phyloP scores from a whole-genome alignment of 1,140 invertebrate species.

The Sarcophaga bullata region DNA sequence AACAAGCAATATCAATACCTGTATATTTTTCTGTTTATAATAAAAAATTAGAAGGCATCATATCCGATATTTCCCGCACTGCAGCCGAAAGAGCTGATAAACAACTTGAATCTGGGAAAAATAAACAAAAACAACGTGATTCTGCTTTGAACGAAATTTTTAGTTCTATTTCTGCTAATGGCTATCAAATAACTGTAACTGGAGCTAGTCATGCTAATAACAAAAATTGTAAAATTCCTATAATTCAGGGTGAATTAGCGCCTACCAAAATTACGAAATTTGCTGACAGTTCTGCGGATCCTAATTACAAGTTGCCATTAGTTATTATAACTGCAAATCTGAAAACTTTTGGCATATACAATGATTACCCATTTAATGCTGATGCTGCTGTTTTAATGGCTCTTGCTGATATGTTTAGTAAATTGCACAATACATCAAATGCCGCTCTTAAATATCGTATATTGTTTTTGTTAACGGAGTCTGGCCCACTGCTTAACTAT shows the following conservation, averaged over 20 bases:
- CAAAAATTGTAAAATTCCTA: conserved; percentile 83
- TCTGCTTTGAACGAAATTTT: conserved; percentile 83
- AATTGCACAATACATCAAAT: conserved; percentile 84
- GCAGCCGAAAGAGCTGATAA: conserved; percentile 64
- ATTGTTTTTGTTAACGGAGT: conserved; percentile 90
- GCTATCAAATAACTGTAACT: conserved; percentile 85
- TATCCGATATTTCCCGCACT: conserved; percentile 77
- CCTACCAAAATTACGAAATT: conserved; percentile 52
- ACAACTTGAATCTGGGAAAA: conserved; percentile 40
- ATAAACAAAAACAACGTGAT: conserved; percentile 45
- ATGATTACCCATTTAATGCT: conserved; percentile 71
- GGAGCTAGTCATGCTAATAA: conserved; percentile 74
- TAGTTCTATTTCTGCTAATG: conserved; percentile 89
- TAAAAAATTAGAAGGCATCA: conserved; percentile 78
- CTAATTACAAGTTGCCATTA: conserved; percentile 79
- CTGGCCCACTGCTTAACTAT: conserved; percentile 92
- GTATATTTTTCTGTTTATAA: conserved; percentile 89
- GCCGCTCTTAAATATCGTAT: conserved; percentile 88
- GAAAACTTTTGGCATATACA: conserved; percentile 87
- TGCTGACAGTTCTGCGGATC: conserved; percentile 82
- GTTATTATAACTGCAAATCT: conserved; percentile 93
- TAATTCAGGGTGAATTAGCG: conserved; percentile 86
- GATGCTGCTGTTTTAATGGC: conserved; percentile 91
- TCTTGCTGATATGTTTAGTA: conserved; percentile 88
- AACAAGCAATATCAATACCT: conserved; percentile 83